Evolutionary conservation across 1,140 invertebrate species (phyloP), one percentile per base, ranked within the genome.

Genomic region (Episyrphus balteatus): DNA sequence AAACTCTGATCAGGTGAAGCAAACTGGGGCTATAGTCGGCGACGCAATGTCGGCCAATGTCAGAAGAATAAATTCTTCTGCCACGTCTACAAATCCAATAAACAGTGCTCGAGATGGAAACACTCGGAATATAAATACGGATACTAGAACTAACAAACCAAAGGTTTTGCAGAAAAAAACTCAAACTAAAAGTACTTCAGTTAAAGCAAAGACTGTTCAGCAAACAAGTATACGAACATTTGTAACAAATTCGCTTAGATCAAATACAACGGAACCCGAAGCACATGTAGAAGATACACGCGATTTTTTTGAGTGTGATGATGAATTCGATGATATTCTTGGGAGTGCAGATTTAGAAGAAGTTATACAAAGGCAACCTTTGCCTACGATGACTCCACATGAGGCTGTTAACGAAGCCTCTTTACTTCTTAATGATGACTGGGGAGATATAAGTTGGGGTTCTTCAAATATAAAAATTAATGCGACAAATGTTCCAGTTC

Each of bases 1-100:
- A 43, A 74, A 71, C 49, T 40, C 71, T 11, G 68, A 70, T 11
- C 59, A 61, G 32, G 69, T 79, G 1, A 72, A 64, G 51, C 54
- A 47, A 37, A 49, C 57, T 9, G 55, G 60, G 8, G 49, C 51
- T 9, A 65, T 65, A 41, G 63, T 65, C 3, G 52, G 51, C 1
- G 44, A 55, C 52, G 37, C 46, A 41, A 30, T 43, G 6, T 39
- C 18, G 34, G 8, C 52, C 44, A 41, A 46, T 32, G 50, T 42
- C 13, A 56, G 46, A 1, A 41, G 54, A n/a, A 51, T 54, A 47
- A 51, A 49, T 11, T 48, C 31, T 46, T 34, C 43, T 26, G 37
- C 21, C 19, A 46, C 32, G 30, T 42, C 31, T 36, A 48, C 34
- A 33, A 51, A 46, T 21, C 49, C 13, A 47, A 33, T 46, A 44